Conservation (phyloP, 2,888 invertebrate genomes). For the Cataglyphis albicans region DNA sequence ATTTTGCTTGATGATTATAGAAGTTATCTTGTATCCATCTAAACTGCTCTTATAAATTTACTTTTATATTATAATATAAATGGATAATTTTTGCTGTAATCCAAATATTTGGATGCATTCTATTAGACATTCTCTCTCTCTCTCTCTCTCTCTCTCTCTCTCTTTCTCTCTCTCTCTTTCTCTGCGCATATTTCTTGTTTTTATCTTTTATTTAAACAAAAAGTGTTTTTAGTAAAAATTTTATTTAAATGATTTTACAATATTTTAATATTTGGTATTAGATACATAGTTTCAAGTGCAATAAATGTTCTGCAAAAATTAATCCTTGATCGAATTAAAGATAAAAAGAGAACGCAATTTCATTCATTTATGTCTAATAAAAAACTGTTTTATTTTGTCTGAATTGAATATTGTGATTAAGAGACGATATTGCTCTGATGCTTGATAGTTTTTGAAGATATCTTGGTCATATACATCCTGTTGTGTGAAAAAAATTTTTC, state of each 20-base stretch:
- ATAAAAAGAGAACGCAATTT: not conserved
- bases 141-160: too few relatives aligned
- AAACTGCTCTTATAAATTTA: constrained; percentile 37
- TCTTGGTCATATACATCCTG: not conserved
- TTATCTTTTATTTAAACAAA: not conserved
- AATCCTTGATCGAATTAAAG: not conserved
- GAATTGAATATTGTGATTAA: not conserved
- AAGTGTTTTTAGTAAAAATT: not conserved
- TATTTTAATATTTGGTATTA: not conserved
- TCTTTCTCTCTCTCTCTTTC: too few relatives aligned
- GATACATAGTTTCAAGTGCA: not conserved
- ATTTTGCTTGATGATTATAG: constrained; percentile 64
- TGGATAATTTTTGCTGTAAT: not conserved
- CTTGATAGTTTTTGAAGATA: constrained; percentile 8
- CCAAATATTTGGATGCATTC: not conserved
- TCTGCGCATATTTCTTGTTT: not conserved
- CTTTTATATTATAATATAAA: not conserved
- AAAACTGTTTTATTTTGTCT: constrained; percentile 1
- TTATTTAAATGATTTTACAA: not conserved
- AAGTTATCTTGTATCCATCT: constrained; percentile 65
- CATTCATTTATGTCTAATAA: not conserved
- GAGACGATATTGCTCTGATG: not conserved
- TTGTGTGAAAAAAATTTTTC: constrained; percentile 15
- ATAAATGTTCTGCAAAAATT: not conserved
- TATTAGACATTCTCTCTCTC: not conserved